phyloP scores from a whole-genome alignment of 2,113 vertebrate species.

The Ivindomyrus marchei region DNA sequence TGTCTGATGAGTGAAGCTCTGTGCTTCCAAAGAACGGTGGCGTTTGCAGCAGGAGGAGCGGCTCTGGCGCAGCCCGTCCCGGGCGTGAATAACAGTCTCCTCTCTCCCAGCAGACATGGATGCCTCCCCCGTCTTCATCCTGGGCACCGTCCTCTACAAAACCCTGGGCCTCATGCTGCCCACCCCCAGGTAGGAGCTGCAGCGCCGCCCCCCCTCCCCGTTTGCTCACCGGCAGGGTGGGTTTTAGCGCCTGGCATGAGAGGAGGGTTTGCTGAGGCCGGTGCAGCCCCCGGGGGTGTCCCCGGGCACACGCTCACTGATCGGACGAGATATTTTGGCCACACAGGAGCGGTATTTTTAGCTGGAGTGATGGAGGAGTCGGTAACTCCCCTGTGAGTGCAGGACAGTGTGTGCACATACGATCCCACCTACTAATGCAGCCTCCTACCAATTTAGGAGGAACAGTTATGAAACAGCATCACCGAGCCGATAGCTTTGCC shows the following conservation, averaged over 20 bases:
- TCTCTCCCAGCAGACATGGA: conserved; percentile 71
- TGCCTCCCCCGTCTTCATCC: conserved; percentile 89
- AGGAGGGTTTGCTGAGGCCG: not conserved
- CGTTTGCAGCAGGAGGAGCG: not conserved
- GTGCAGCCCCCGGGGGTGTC: not conserved
- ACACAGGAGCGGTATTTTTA: not conserved
- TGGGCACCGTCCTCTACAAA: conserved; percentile 98
- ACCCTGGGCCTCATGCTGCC: conserved; percentile 95
- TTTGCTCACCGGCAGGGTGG: conserved; percentile 20
- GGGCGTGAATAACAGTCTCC: not conserved
- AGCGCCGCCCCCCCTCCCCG: not conserved
- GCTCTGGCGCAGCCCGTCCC: not conserved
- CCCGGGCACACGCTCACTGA: not conserved
- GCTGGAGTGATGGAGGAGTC: not conserved
- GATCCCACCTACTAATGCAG: not conserved
- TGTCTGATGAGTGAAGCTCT: not conserved
- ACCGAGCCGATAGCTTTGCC: not conserved
- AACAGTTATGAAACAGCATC: not conserved
- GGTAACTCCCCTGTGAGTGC: not conserved
- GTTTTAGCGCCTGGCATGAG: not conserved
- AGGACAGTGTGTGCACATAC: not conserved
- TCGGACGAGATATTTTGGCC: not conserved
- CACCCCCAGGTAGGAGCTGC: conserved; percentile 81
- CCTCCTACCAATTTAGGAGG: not conserved
- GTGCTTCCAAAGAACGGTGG: not conserved